Evolutionary conservation across 2,797 vertebrate species (phyloP).

Genomic region (Anabas testudineus): DNA sequence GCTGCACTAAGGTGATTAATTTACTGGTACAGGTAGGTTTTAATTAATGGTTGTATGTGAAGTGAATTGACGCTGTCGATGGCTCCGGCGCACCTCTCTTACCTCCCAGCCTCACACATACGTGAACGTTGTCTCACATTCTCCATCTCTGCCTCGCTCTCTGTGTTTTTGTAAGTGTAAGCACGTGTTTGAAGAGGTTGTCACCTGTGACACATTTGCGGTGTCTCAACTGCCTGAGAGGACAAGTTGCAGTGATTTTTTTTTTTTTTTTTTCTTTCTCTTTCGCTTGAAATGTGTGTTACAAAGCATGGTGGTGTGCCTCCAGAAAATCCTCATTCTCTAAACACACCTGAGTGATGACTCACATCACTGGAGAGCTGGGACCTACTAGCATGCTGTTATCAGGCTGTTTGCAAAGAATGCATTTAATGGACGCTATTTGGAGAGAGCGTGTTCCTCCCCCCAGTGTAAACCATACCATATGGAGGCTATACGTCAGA

Average conservation of each 20-base stretch:
- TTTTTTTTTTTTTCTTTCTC: constrained; percentile 25
- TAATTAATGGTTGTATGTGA: constrained; percentile 57
- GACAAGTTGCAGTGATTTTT: constrained; percentile 31
- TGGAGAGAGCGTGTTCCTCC: constrained; percentile 45
- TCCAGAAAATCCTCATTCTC: constrained; percentile 31
- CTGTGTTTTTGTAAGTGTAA: constrained; percentile 35
- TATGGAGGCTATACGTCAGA: constrained; percentile 60
- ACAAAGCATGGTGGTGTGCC: not conserved
- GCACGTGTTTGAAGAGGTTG: constrained; percentile 49
- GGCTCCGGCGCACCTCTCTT: constrained; percentile 18
- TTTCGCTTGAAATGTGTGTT: constrained; percentile 34
- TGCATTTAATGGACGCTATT: constrained; percentile 71
- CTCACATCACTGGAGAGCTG: constrained; percentile 55
- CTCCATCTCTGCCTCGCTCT: constrained; percentile 1
- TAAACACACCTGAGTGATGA: constrained; percentile 76
- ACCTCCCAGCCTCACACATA: constrained; percentile 11
- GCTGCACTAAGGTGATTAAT: constrained; percentile 53
- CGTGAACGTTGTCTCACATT: constrained; percentile 6
- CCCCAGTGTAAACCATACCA: constrained; percentile 56
- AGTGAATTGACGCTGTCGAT: constrained; percentile 47
- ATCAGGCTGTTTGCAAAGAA: constrained; percentile 73
- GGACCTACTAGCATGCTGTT: constrained; percentile 46
- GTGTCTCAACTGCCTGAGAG: constrained; percentile 27
- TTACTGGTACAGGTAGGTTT: constrained; percentile 24
- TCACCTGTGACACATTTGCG: constrained; percentile 39